Conservation (phyloP, 2,113 vertebrate species). For the Notarius quadriscutis region DNA sequence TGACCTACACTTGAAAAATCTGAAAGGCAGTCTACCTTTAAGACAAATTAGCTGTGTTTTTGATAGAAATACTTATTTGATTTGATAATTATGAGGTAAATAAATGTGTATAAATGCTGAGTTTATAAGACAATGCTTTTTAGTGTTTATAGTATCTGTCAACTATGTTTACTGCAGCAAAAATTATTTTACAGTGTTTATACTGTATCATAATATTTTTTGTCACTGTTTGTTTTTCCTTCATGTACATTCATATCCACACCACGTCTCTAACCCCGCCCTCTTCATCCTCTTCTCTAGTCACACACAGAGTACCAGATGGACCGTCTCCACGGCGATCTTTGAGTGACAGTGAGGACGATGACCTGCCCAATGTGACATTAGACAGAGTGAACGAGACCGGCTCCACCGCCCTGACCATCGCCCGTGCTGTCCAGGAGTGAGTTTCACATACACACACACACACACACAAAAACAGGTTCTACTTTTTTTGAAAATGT, state of each 20-base stretch:
- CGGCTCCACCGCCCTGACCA: constrained; percentile 86
- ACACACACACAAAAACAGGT: not conserved
- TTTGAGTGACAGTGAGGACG: constrained; percentile 86
- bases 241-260: not conserved
- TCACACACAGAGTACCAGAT: constrained; percentile 84
- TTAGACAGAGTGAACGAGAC: constrained; percentile 91
- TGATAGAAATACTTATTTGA: too few species aligned
- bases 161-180: not conserved
- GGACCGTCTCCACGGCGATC: constrained; percentile 85
- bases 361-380: constrained; percentile 90
- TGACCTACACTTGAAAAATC: too few species aligned
- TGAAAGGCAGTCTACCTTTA: too few species aligned
- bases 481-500: not conserved
- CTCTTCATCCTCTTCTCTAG: constrained; percentile 67
- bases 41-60: too few species aligned
- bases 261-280: not conserved
- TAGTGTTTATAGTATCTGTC: not conserved
- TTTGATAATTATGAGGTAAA: not conserved
- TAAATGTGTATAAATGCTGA: not conserved
- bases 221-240: not conserved
- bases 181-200: not conserved
- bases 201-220: not conserved
- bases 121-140: not conserved
- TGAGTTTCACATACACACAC: constrained; percentile 68
- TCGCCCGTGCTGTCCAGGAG: constrained; percentile 89